Evolutionary conservation across 2,797 vertebrate species (phyloP).

Genomic region (Pseudocheirus occidentalis): DNA sequence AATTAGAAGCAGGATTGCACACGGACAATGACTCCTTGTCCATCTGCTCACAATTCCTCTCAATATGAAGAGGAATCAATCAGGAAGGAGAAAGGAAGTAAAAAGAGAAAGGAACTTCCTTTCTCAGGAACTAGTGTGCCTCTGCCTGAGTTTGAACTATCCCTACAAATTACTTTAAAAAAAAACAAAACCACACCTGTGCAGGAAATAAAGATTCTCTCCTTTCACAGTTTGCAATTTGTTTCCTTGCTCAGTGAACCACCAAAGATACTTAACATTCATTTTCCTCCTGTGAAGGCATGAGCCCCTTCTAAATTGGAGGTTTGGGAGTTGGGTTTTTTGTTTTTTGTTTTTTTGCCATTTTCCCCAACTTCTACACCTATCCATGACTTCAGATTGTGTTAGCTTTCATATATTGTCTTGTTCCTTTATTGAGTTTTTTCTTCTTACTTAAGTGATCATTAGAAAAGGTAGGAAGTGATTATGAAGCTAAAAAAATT

Average conservation of each 20-base stretch:
- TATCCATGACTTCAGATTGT: not conserved
- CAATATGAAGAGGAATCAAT: not conserved
- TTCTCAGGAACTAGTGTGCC: not conserved
- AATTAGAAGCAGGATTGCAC: not conserved
- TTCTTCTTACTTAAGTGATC: not conserved
- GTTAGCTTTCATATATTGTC: not conserved
- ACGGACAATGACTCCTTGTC: not conserved
- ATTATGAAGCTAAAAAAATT: constrained; percentile 62
- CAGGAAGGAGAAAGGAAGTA: no score
- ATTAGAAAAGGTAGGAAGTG: not conserved
- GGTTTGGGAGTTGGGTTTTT: not conserved
- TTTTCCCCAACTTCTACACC: not conserved
- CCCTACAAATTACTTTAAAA: not conserved
- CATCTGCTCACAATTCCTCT: constrained; percentile 13
- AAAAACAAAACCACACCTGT: not conserved
- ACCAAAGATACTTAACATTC: not conserved
- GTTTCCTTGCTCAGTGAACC: not conserved
- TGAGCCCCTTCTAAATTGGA: not conserved
- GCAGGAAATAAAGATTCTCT: not conserved
- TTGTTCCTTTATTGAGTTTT: not conserved
- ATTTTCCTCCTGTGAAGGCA: not conserved
- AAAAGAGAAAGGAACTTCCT: not conserved
- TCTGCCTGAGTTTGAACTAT: not conserved
- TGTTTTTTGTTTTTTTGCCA: not conserved
- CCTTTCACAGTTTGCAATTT: not conserved